A percentile compares a stretch with the other conserved stretches of the same genome.
These are phyloP conservation scores for Muricea muricata DNA, from an alignment of 92 coral and sea anemone species.

Conservation along the genomic window DNA sequence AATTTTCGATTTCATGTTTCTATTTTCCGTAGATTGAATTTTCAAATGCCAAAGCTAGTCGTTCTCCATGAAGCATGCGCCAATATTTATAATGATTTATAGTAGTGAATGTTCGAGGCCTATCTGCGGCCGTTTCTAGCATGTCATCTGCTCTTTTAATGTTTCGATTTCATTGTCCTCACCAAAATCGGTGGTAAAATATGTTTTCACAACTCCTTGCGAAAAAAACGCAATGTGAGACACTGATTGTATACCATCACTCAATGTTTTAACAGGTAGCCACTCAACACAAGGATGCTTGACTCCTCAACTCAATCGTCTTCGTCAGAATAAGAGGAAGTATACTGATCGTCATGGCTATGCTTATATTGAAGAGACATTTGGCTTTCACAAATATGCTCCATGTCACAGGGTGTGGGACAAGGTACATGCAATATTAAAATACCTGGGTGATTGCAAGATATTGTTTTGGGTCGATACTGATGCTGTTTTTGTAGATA, in stretches of 20 bases:
- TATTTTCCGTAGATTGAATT: no score
- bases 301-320: constrained; percentile 8
- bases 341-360: background rate
- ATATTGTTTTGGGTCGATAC: constrained; percentile 4
- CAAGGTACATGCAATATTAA: background rate
- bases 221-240: no score
- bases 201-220: no score
- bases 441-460: background rate
- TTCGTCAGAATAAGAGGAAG: background rate
- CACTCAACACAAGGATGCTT: background rate
- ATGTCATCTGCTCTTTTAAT: no score
- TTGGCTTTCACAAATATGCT: background rate
- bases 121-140: no score
- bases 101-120: no score
- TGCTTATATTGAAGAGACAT: background rate
- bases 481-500: background rate
- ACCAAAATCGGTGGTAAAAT: no score
- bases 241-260: background rate
- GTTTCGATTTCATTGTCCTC: no score
- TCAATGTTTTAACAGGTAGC: background rate
- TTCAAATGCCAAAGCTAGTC: no score
- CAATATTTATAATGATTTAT: no score
- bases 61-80: no score
- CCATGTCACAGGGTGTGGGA: constrained; percentile 22
- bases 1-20: no score